Conservation (phyloP, 2,888 invertebrate species). For the Stratiomys singularior region DNA sequence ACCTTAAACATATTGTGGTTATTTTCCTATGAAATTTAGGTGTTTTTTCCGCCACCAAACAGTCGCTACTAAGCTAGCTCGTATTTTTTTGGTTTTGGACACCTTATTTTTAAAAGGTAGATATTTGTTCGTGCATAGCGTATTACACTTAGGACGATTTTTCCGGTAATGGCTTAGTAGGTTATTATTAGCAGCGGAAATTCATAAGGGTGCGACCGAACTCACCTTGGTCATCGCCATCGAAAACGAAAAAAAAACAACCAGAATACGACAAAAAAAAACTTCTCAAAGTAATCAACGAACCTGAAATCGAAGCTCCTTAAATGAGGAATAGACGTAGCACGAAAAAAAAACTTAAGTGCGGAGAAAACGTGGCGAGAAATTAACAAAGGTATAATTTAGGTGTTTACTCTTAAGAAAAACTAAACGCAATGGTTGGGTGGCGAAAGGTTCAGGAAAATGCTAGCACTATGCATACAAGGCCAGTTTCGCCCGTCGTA, state of each 20-base stretch:
- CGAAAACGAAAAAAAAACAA: neutral
- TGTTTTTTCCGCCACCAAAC: constrained; percentile 25
- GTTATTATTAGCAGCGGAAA: constrained; percentile 20
- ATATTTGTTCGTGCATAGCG: neutral
- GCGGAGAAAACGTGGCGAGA: constrained; percentile 16
- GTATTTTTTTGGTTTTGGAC: constrained; percentile 18
- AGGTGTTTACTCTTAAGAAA: constrained; percentile 39
- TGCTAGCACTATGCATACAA: neutral
- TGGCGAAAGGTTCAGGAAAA: neutral
- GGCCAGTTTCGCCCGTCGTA: neutral
- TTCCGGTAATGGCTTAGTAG: constrained; percentile 13
- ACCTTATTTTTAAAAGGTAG: constrained; percentile 14
- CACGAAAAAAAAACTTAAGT: constrained; percentile 9
- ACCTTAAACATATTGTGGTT: too few relatives aligned
- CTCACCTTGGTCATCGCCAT: neutral
- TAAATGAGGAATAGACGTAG: neutral
- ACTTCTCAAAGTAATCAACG: constrained; percentile 11
- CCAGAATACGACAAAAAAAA: constrained; percentile 9
- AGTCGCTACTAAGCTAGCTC: constrained; percentile 21
- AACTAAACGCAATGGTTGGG: constrained; percentile 19
- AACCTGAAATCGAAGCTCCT: constrained; percentile 10
- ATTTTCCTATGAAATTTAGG: constrained; percentile 10
- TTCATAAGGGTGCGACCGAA: constrained; percentile 40
- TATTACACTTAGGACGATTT: neutral
- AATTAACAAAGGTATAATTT: constrained; percentile 14